A percentile compares a stretch with the other conserved stretches of the same genome.
Conservation (phyloP, 2,888 invertebrate genomes). For the Phyto melanocephala region DNA sequence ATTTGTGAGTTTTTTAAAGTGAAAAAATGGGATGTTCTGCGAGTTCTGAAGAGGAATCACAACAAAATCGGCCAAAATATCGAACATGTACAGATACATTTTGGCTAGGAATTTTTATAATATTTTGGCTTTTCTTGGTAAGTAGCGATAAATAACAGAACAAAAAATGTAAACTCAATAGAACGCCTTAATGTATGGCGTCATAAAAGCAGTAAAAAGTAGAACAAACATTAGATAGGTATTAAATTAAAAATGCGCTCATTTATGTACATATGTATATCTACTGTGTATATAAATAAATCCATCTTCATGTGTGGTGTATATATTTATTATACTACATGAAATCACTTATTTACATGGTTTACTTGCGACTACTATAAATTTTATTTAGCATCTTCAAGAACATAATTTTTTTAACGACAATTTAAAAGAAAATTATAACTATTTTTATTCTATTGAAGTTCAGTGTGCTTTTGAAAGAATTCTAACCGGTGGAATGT, state of each 20-base stretch:
- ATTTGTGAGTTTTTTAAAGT: background rate
- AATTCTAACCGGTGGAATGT: too few species aligned
- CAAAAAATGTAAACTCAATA: background rate
- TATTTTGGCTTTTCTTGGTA: slow-evolving; percentile 93
- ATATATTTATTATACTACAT: too few species aligned
- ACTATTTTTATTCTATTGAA: too few species aligned
- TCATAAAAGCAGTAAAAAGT: slow-evolving; percentile 11
- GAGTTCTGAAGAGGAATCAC: slow-evolving; percentile 81
- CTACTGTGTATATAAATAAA: too few species aligned
- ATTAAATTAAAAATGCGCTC: background rate
- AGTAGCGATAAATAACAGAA: slow-evolving; percentile 67
- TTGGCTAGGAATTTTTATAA: slow-evolving; percentile 88
- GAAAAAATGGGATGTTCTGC: slow-evolving; percentile 83
- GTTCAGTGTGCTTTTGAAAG: too few species aligned
- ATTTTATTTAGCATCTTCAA: too few species aligned
- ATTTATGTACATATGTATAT: too few species aligned
- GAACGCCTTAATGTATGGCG: slow-evolving; percentile 42
- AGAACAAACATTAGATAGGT: background rate
- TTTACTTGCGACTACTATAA: too few species aligned
- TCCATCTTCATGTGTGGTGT: too few species aligned
- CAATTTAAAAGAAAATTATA: too few species aligned
- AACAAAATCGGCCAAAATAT: slow-evolving; percentile 80
- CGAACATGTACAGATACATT: slow-evolving; percentile 91
- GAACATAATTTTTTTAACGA: too few species aligned
- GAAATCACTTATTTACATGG: too few species aligned